Conservation (phyloP, 1,140 invertebrate genomes). For the Luehdorfia chinensis region DNA sequence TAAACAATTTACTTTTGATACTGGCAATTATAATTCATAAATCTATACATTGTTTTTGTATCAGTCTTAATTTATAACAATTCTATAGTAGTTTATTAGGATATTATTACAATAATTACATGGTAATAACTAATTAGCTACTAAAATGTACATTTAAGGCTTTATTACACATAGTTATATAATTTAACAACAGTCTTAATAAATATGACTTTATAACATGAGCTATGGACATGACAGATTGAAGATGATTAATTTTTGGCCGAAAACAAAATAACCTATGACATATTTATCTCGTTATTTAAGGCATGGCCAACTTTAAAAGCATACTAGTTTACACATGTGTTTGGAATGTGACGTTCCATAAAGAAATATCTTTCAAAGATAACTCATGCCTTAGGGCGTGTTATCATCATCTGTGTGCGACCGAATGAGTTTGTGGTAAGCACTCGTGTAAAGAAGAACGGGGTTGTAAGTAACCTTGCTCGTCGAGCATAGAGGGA, state of each 20-base stretch:
- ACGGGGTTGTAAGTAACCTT: slow-evolving; percentile 74
- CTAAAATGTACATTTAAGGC: slow-evolving; percentile 1
- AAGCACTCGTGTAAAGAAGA: slow-evolving; percentile 70
- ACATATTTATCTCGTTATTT: slow-evolving; percentile 55
- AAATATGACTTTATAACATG: slow-evolving; percentile 7
- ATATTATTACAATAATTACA: neutral
- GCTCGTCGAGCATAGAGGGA: slow-evolving; percentile 71
- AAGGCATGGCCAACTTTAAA: slow-evolving; percentile 63
- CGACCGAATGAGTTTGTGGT: slow-evolving; percentile 66
- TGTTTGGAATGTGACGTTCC: slow-evolving; percentile 69
- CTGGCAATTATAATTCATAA: slow-evolving; percentile 50
- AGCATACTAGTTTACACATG: slow-evolving; percentile 61
- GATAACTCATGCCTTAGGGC: slow-evolving; percentile 58
- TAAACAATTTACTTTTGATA: slow-evolving; percentile 45
- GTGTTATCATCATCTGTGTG: slow-evolving; percentile 66
- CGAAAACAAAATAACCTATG: slow-evolving; percentile 32
- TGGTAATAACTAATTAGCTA: neutral
- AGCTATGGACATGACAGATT: slow-evolving; percentile 4
- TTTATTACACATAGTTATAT: slow-evolving; percentile 10
- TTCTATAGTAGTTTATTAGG: slow-evolving; percentile 40
- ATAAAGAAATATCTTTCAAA: slow-evolving; percentile 63
- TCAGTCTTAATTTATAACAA: slow-evolving; percentile 70
- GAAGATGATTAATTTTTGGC: slow-evolving; percentile 40
- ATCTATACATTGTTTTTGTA: slow-evolving; percentile 48
- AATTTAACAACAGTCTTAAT: slow-evolving; percentile 16